Base-by-base conservation (phyloP, 1,140 invertebrate species). In the Nasonia vitripennis region DNA sequence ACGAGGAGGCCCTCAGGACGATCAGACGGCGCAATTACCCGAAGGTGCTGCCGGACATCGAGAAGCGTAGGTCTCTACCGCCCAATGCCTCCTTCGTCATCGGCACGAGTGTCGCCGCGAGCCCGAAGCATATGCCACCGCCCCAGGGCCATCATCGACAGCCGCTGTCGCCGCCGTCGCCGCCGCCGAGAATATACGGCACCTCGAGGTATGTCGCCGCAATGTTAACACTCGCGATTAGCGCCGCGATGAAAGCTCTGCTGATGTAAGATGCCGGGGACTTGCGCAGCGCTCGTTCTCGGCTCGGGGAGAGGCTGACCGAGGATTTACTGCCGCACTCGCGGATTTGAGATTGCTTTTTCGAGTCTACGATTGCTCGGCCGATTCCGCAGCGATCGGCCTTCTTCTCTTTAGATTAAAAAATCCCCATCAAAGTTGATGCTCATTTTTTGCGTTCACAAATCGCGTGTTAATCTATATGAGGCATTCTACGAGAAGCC, bases 1-100 rank as follows among this genome's bases (percentile, higher is more conserved):
- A 95, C 6, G 96, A 96, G 88, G 96, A 97, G 89, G 95, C 96
- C 2, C 91, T 97, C 67, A 93, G 94, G 77, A 95, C 95, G 9
- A 96, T 97, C 45, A 96, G 96, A 91, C 94, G 95, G 83, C 93
- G 96, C 86, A 97, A 97, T 89, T 97, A 96, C 90, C 97, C 96
- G 0, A 97, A 97, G 94, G 97, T 97, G 9, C 89, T 97, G 41
- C 97, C 97, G 27, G 97, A 97, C 77, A 90, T 93, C 20, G 91
- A 93, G 78, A 93, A 93, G 81, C 87, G 92, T 67, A 88, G 91
- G 2, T 93, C 93, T 14, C 85, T 93, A 0, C 93, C 93, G 1
- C 90, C 90, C 0, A 92, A 80, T 55, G n/a, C 75, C 3, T 78
- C 74, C n/a, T 86, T 86, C 17, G 37, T 45, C 45, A 71, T 79